phyloP scores from a whole-genome alignment of 53 echinoderm and acorn worm species.

The Actinopyga echinites region DNA sequence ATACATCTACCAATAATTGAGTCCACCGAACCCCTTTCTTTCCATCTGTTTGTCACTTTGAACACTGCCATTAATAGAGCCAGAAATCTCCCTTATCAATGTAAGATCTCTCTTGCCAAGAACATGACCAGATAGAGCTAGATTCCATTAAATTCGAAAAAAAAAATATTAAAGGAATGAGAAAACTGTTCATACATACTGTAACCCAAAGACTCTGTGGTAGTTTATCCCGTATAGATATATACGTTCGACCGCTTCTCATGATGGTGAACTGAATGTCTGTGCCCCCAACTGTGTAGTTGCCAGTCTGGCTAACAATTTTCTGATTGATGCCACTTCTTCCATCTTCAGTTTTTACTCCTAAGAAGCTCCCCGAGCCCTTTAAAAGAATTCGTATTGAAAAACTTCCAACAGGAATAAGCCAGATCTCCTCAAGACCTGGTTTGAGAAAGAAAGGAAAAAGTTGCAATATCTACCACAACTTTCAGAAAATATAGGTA shows the following conservation, averaged over 20 bases:
- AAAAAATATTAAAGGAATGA: not conserved
- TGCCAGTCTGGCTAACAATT: not conserved
- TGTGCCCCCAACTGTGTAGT: slow-evolving; percentile 8
- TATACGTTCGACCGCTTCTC: not conserved
- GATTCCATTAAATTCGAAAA: not conserved
- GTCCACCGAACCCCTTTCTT: too few relatives aligned
- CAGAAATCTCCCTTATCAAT: too few relatives aligned
- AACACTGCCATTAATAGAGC: too few relatives aligned
- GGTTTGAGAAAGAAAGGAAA: not conserved
- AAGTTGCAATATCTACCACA: not conserved
- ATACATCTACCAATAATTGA: too few relatives aligned
- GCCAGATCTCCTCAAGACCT: slow-evolving; percentile 61
- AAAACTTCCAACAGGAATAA: slow-evolving; percentile 68
- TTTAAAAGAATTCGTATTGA: slow-evolving; percentile 62
- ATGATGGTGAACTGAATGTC: not conserved
- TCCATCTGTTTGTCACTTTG: too few relatives aligned
- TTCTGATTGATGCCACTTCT: slow-evolving; percentile 6
- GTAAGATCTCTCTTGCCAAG: too few relatives aligned
- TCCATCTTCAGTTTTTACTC: slow-evolving; percentile 42
- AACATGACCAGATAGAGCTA: not conserved
- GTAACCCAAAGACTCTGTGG: slow-evolving; percentile 17
- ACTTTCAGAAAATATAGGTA: too few relatives aligned
- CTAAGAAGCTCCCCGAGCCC: slow-evolving; percentile 58
- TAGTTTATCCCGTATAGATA: slow-evolving; percentile 12
- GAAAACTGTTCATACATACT: not conserved